phyloP scores from a whole-genome alignment of 2,113 vertebrate genomes.

The Lathamus discolor region DNA sequence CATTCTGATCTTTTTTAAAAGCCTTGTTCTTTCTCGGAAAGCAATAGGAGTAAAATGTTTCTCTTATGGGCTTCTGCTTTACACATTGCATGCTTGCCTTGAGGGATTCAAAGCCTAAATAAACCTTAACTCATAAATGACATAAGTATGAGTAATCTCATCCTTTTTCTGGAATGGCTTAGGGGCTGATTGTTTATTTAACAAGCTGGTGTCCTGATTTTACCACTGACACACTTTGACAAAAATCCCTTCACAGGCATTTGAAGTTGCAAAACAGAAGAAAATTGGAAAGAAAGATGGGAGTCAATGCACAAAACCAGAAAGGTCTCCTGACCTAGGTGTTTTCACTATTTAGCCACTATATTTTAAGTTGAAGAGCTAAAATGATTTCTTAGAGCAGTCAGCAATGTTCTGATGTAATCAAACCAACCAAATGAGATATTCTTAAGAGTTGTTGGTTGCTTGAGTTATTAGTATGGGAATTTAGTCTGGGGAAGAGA shows the following conservation, averaged over 20 bases:
- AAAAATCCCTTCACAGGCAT: neutral
- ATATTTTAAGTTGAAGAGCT: neutral
- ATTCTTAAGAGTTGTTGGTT: neutral
- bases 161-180: neutral
- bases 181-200: constrained; percentile 46
- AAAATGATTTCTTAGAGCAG: neutral
- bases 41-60: constrained; percentile 30
- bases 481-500: neutral
- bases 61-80: constrained; percentile 14
- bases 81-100: neutral
- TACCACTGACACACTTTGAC: constrained; percentile 10
- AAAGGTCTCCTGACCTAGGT: neutral
- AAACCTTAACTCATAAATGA: constrained; percentile 24
- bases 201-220: constrained; percentile 35
- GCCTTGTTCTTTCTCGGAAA: constrained; percentile 5
- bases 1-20: constrained; percentile 30
- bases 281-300: neutral
- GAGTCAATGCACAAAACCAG: neutral
- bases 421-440: neutral
- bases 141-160: constrained; percentile 20
- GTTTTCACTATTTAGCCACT: neutral
- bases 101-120: constrained; percentile 32
- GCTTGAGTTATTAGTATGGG: neutral
- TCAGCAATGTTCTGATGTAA: neutral
- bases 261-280: neutral